A percentile compares a stretch with the other conserved stretches of the same genome.
These are phyloP conservation scores for Brevipalpus yothersi DNA, from an alignment of 1,140 invertebrate genomes.

Conservation along the genomic window DNA sequence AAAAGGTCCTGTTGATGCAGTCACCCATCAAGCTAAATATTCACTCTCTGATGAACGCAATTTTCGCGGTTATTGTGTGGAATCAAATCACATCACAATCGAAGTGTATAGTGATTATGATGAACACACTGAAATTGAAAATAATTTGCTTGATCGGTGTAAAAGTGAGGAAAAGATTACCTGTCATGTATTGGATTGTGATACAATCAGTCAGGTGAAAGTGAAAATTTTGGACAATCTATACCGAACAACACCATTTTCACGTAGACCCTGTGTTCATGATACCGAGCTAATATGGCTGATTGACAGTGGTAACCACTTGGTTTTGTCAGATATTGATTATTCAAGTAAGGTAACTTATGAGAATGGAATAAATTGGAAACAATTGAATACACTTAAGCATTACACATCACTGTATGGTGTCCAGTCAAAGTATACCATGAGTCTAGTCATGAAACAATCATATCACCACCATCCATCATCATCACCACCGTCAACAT, in stretches of 20 bases:
- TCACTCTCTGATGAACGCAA: conserved; percentile 87
- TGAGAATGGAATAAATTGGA: conserved; percentile 63
- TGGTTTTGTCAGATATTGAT: conserved; percentile 78
- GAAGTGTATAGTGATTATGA: neutral
- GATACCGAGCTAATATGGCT: conserved; percentile 41
- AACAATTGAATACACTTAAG: conserved; percentile 64
- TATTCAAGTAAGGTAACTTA: conserved; percentile 33
- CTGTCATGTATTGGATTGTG: conserved; percentile 75
- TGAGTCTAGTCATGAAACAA: conserved; percentile 67
- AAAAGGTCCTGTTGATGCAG: conserved; percentile 49
- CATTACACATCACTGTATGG: conserved; percentile 40
- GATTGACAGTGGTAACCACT: conserved; percentile 4
- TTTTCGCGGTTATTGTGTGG: conserved; percentile 47
- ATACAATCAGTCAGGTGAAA: conserved; percentile 95
- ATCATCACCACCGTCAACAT: neutral
- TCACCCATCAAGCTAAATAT: conserved; percentile 87
- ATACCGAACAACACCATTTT: conserved; percentile 81
- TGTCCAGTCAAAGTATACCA: conserved; percentile 73
- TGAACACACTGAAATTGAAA: neutral
- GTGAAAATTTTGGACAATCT: conserved; percentile 87
- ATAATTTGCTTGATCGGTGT: neutral
- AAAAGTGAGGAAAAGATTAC: neutral
- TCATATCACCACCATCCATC: conserved; percentile 26
- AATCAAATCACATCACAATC: neutral
- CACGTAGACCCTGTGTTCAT: conserved; percentile 61